Percentiles rank a stretch among this genome's conserved stretches.
Conservation (phyloP, 2,888 invertebrate genomes). For the Auanema freiburgensis region DNA sequence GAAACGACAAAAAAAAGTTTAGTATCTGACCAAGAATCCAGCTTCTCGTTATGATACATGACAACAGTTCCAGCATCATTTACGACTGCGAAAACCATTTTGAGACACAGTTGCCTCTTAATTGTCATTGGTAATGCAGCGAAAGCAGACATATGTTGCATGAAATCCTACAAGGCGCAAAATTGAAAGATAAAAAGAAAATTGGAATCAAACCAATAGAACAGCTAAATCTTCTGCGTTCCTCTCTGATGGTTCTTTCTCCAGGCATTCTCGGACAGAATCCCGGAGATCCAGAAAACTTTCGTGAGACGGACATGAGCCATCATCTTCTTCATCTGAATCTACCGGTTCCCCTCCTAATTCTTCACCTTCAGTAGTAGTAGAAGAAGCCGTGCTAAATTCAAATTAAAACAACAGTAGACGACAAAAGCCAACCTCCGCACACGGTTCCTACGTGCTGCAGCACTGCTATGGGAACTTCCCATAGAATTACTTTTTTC, state of each 20-base stretch:
- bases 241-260: conserved; percentile 92
- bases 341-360: conserved; percentile 78
- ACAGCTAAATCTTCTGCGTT: conserved; percentile 93
- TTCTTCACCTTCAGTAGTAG: conserved; percentile 56
- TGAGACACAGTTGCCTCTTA: conserved; percentile 84
- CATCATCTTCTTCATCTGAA: conserved; percentile 84
- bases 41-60: conserved; percentile 97
- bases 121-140: conserved; percentile 96
- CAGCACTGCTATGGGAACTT: conserved; percentile 15
- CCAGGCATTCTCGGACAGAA: conserved; percentile 92
- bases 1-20: background rate
- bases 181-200: background rate
- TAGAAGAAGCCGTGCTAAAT: conserved; percentile 56
- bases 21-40: conserved; percentile 82
- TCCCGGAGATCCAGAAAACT: conserved; percentile 69
- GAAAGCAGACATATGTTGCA: conserved; percentile 80
- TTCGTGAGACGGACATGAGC: conserved; percentile 61
- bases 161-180: conserved; percentile 75
- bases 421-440: conserved; percentile 13
- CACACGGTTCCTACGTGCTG: conserved; percentile 13
- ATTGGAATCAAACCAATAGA: conserved; percentile 74
- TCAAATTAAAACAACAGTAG: background rate
- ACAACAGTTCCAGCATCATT: conserved; percentile 94
- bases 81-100: conserved; percentile 97
- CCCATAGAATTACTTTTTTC: conserved; percentile 47